Evolutionary conservation across 2,888 invertebrate species (phyloP).

Genomic region (Agrilus cyanescens): DNA sequence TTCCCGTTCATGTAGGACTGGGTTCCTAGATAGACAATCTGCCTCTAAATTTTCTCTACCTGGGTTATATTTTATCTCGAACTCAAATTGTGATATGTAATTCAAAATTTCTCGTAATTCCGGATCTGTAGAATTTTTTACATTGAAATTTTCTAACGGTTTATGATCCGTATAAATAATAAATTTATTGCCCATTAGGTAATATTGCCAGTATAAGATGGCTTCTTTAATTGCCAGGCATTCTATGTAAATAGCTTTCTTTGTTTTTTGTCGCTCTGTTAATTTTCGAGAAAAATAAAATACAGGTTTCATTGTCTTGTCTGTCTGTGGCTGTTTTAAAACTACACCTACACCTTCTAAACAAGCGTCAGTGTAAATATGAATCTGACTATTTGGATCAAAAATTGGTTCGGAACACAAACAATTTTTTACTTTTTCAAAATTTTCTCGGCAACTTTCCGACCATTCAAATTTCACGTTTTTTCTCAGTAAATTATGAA

Average conservation of each 20-base stretch:
- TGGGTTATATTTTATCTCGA: conserved; percentile 14
- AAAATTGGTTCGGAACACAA: neutral
- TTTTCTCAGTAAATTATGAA: conserved; percentile 8
- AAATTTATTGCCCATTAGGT: conserved; percentile 16
- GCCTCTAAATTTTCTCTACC: conserved; percentile 14
- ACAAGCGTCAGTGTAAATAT: too few relatives aligned
- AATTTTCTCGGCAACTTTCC: conserved; percentile 1
- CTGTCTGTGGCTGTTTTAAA: too few relatives aligned
- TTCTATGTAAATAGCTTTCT: conserved; percentile 3
- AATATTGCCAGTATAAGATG: conserved; percentile 18
- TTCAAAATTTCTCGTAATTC: conserved; percentile 15
- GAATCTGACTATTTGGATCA: too few relatives aligned
- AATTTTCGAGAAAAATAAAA: too few relatives aligned
- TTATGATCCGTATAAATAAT: conserved; percentile 17
- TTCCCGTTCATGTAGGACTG: conserved; percentile 8
- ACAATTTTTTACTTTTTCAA: conserved; percentile 2
- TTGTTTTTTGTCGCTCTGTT: too few relatives aligned
- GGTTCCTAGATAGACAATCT: conserved; percentile 13
- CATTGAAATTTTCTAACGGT: conserved; percentile 14
- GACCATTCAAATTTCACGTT: conserved; percentile 4
- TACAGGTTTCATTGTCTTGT: too few relatives aligned
- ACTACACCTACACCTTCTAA: too few relatives aligned
- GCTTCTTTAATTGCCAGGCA: conserved; percentile 18
- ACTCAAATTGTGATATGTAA: conserved; percentile 16
- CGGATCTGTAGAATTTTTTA: conserved; percentile 16